Conservation (phyloP, 2,113 vertebrate species). For the Syrmaticus mikado region DNA sequence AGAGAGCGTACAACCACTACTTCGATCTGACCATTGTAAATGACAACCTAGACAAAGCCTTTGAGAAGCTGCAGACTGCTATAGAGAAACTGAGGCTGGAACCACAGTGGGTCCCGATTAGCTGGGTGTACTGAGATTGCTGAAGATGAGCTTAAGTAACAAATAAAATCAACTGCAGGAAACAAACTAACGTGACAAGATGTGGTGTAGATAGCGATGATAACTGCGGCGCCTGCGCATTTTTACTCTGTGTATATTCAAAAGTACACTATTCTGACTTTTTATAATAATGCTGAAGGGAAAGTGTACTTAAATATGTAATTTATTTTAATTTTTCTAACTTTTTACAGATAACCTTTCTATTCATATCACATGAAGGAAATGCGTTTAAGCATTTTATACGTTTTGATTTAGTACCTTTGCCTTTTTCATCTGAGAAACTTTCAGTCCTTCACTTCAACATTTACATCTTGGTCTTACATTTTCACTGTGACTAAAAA, state of each 20-base stretch:
- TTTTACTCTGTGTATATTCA: slow-evolving; percentile 79
- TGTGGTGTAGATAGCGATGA: slow-evolving; percentile 44
- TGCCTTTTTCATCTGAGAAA: slow-evolving; percentile 82
- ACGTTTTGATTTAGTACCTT: slow-evolving; percentile 82
- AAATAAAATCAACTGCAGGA: slow-evolving; percentile 48
- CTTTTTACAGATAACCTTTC: slow-evolving; percentile 95
- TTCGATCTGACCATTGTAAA: slow-evolving; percentile 96
- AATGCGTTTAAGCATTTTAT: slow-evolving; percentile 89
- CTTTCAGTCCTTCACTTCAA: slow-evolving; percentile 73
- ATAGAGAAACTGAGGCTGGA: slow-evolving; percentile 89
- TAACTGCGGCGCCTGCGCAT: slow-evolving; percentile 59
- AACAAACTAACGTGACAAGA: background rate
- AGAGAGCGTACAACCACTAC: slow-evolving; percentile 95
- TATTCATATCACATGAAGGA: slow-evolving; percentile 87
- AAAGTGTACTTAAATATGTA: slow-evolving; percentile 95
- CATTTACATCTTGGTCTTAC: slow-evolving; percentile 77
- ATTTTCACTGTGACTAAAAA: slow-evolving; percentile 86
- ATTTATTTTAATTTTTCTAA: slow-evolving; percentile 96
- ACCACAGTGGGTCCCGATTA: slow-evolving; percentile 97
- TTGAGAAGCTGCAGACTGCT: slow-evolving; percentile 91
- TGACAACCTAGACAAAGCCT: slow-evolving; percentile 98
- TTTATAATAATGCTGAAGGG: slow-evolving; percentile 90
- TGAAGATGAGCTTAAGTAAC: background rate
- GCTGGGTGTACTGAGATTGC: slow-evolving; percentile 93
- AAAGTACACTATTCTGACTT: slow-evolving; percentile 87